A percentile compares a stretch with the other conserved stretches of the same genome.
Evolutionary conservation across 2,113 vertebrate species (phyloP).

Genomic region (Craseonycteris thonglongyai): DNA sequence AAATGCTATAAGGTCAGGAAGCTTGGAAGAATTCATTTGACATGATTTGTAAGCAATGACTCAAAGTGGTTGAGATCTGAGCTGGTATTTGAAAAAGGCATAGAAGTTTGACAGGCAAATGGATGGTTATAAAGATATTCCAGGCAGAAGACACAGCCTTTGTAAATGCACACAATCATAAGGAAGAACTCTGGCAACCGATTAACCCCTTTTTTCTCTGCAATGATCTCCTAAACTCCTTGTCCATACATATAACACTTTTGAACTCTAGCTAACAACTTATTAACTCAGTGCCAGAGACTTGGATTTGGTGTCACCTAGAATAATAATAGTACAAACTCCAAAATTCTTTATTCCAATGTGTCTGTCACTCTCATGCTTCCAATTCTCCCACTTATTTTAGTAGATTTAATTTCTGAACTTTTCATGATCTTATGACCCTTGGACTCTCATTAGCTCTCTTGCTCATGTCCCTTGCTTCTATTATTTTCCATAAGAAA

Average conservation of each 20-base stretch:
- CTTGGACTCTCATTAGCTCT: background rate
- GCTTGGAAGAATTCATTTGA: constrained; percentile 60
- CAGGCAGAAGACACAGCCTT: constrained; percentile 44
- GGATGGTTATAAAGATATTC: constrained; percentile 56
- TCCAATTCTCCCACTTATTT: background rate
- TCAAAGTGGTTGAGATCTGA: constrained; percentile 55
- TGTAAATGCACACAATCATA: constrained; percentile 24
- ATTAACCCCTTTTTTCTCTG: background rate
- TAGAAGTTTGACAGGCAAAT: constrained; percentile 62
- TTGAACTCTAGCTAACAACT: constrained; percentile 25
- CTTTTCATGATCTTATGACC: background rate
- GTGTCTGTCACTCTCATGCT: background rate
- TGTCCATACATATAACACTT: background rate
- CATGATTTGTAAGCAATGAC: constrained; percentile 58
- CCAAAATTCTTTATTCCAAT: background rate
- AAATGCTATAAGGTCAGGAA: constrained; percentile 47
- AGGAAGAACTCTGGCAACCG: constrained; percentile 32
- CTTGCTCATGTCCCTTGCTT: background rate
- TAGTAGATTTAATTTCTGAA: background rate
- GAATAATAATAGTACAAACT: background rate
- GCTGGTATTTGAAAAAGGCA: constrained; percentile 49
- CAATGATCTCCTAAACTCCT: background rate
- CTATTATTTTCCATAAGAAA: background rate
- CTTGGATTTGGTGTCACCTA: background rate
- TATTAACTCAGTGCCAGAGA: background rate